These are phyloP conservation scores for Cerastis rubricosa DNA, from an alignment of 2,888 invertebrate genomes.

Conservation along the genomic window DNA sequence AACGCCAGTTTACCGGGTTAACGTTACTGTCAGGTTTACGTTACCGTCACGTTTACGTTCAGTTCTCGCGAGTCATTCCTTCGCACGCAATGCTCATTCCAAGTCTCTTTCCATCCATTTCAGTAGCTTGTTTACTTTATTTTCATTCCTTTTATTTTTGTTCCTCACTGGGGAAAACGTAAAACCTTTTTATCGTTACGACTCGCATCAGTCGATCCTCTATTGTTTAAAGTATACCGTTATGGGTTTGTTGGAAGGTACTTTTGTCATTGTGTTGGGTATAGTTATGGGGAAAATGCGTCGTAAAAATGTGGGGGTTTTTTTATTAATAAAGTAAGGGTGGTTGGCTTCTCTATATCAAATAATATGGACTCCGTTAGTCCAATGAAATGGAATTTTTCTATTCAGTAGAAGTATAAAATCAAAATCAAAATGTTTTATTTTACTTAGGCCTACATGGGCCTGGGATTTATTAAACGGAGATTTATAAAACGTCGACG, in stretches of 20 bases:
- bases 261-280: slow-evolving; percentile 31
- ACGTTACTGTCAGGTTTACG: slow-evolving; percentile 29
- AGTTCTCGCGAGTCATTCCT: slow-evolving; percentile 47
- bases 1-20: slow-evolving; percentile 19
- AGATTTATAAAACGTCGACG: too few species aligned
- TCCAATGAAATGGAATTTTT: background rate
- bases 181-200: slow-evolving; percentile 67
- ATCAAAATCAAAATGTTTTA: too few species aligned
- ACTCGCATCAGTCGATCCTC: slow-evolving; percentile 60
- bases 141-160: slow-evolving; percentile 65
- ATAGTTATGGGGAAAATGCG: slow-evolving; percentile 4
- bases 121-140: slow-evolving; percentile 64
- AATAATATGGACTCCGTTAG: background rate
- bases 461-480: too few species aligned
- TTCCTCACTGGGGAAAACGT: slow-evolving; percentile 58
- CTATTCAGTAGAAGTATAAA: background rate
- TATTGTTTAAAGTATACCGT: slow-evolving; percentile 60
- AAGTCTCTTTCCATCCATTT: slow-evolving; percentile 62
- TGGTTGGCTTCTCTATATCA: background rate
- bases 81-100: slow-evolving; percentile 59
- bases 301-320: slow-evolving; percentile 28
- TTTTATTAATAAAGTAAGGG: slow-evolving; percentile 33
- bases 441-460: too few species aligned
- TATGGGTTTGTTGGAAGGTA: slow-evolving; percentile 34
- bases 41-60: slow-evolving; percentile 40